phyloP scores from a whole-genome alignment of 1,140 invertebrate genomes.

The Bombus sibiricus region DNA sequence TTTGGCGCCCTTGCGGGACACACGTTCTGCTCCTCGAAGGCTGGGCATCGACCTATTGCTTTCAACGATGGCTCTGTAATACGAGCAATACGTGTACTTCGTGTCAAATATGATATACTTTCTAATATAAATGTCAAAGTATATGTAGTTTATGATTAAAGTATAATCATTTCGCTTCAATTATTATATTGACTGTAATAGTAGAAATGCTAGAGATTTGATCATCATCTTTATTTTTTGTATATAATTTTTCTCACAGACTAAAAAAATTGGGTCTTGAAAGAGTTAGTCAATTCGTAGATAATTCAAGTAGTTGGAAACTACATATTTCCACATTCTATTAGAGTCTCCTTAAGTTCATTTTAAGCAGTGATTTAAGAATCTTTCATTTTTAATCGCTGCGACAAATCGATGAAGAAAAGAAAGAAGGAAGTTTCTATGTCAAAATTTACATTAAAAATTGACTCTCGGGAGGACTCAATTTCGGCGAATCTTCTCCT shows the following conservation, averaged over 20 bases:
- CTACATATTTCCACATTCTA: neutral
- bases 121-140: neutral
- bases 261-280: too few species aligned
- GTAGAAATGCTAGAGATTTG: too few species aligned
- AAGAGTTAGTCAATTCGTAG: too few species aligned
- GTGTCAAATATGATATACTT: neutral
- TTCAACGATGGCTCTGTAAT: conserved; percentile 75
- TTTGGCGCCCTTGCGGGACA: conserved; percentile 75
- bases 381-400: neutral
- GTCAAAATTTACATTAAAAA: neutral
- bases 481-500: neutral
- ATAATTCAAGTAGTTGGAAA: neutral
- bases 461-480: neutral
- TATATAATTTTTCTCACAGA: too few species aligned
- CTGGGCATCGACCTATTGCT: conserved; percentile 77
- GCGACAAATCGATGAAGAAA: neutral
- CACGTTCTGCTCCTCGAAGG: conserved; percentile 76
- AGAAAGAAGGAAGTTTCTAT: too few species aligned
- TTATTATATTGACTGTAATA: too few species aligned
- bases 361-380: neutral
- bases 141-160: too few species aligned
- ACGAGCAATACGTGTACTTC: neutral
- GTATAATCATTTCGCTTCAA: too few species aligned
- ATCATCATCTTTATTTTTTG: too few species aligned
- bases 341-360: neutral